Evolutionary conservation across 2,113 vertebrate species (phyloP).

Genomic region (Corythornis vintsioides): DNA sequence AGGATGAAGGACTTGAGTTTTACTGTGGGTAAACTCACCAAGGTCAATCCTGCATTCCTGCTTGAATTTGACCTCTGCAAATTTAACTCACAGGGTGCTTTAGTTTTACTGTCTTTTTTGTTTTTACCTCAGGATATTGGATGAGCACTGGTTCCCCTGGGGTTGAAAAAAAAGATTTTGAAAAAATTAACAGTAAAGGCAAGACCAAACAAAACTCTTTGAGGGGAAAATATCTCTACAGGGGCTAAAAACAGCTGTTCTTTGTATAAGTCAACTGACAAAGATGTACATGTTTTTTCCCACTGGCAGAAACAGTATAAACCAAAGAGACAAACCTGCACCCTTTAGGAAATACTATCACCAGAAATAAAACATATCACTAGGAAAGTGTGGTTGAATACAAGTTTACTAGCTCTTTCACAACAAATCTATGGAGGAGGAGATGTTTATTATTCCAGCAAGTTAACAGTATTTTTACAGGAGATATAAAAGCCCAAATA

Average conservation of each 20-base stretch:
- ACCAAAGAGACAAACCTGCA: background rate
- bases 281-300: conserved; percentile 1
- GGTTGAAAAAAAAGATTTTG: background rate
- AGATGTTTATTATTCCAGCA: background rate
- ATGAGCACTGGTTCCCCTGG: background rate
- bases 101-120: conserved; percentile 28
- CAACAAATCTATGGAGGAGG: background rate
- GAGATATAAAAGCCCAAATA: conserved; percentile 1
- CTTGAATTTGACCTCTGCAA: conserved; percentile 27
- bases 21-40: conserved; percentile 21
- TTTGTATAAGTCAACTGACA: background rate
- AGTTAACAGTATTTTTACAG: background rate
- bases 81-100: background rate
- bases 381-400: background rate
- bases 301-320: conserved; percentile 20
- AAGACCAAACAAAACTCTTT: conserved; percentile 49
- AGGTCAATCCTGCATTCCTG: background rate
- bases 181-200: background rate
- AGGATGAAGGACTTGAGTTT: background rate
- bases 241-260: conserved; percentile 32
- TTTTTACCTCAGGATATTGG: conserved; percentile 11
- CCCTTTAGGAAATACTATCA: background rate
- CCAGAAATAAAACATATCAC: background rate
- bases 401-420: background rate
- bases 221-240: conserved; percentile 13